Conservation (phyloP, 1,140 invertebrate genomes). For the Microplitis demolitor region DNA sequence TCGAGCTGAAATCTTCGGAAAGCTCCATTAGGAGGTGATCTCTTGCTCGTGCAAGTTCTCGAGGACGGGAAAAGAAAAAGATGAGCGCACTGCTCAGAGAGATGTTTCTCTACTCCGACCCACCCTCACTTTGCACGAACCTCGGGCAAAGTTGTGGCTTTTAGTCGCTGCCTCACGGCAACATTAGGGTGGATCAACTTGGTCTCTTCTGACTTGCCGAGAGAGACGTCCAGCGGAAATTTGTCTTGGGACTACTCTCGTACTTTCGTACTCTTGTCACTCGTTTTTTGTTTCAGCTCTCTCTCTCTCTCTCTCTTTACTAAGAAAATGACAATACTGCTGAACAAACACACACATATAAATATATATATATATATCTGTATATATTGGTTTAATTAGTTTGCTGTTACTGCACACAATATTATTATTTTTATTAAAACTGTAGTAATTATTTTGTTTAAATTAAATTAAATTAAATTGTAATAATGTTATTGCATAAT, state of each 20-base stretch:
- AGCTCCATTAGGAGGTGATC: conserved; percentile 23
- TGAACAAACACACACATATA: too few species aligned
- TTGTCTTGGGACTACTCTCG: conserved; percentile 7
- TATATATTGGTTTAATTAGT: too few species aligned
- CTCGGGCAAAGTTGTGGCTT: conserved; percentile 21
- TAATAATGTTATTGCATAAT: not conserved
- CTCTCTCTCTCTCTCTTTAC: too few species aligned
- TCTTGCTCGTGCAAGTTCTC: not conserved
- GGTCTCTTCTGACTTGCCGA: not conserved
- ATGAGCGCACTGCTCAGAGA: conserved; percentile 9
- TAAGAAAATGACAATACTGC: too few species aligned
- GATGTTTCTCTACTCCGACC: conserved; percentile 14
- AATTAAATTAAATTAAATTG: not conserved
- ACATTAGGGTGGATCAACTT: conserved; percentile 28
- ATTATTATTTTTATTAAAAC: too few species aligned
- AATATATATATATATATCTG: too few species aligned
- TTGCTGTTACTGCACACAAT: too few species aligned
- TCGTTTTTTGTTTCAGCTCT: too few species aligned
- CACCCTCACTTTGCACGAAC: not conserved
- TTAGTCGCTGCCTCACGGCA: conserved; percentile 22
- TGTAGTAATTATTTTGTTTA: too few species aligned
- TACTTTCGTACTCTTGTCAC: too few species aligned
- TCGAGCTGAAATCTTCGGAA: conserved; percentile 11
- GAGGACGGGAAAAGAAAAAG: conserved; percentile 4
- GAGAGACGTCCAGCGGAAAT: conserved; percentile 14